These are phyloP conservation scores for Brachypalpus laphriformis DNA, from an alignment of 2,888 invertebrate species.

Conservation along the genomic window DNA sequence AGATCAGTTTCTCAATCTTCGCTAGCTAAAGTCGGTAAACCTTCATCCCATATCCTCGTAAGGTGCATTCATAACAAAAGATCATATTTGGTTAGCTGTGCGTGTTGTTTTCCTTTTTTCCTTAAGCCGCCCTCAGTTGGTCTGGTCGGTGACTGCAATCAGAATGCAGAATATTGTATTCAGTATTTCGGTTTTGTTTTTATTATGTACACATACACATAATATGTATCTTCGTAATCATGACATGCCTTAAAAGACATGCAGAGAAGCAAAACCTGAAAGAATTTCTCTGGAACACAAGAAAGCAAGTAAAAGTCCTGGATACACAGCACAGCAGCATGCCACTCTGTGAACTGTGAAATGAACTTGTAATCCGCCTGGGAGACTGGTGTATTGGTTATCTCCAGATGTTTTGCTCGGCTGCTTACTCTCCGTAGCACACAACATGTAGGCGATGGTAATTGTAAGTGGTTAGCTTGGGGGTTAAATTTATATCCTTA, in stretches of 20 bases:
- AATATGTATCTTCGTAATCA: not conserved
- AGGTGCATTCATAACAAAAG: constrained; percentile 14
- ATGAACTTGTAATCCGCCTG: constrained; percentile 60
- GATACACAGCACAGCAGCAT: constrained; percentile 6
- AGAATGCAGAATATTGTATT: constrained; percentile 42
- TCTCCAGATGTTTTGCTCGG: constrained; percentile 31
- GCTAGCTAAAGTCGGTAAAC: too few species aligned
- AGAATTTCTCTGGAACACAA: constrained; percentile 46
- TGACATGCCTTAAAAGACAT: constrained; percentile 24
- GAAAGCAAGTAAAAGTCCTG: constrained; percentile 31
- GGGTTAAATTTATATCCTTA: constrained; percentile 54
- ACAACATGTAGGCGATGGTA: constrained; percentile 51
- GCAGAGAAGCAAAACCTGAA: constrained; percentile 14
- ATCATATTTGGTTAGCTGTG: constrained; percentile 28
- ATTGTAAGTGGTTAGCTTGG: constrained; percentile 52
- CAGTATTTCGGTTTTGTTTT: not conserved
- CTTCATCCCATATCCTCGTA: too few species aligned
- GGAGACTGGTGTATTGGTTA: constrained; percentile 22
- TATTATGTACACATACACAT: not conserved
- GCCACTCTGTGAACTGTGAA: constrained; percentile 51
- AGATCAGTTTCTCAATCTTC: too few species aligned
- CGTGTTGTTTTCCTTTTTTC: not conserved
- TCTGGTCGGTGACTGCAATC: not conserved
- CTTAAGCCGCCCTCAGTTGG: not conserved
- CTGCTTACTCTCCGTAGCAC: not conserved